phyloP scores from a whole-genome alignment of 2,113 vertebrate genomes.

The Oryzias javanicus region DNA sequence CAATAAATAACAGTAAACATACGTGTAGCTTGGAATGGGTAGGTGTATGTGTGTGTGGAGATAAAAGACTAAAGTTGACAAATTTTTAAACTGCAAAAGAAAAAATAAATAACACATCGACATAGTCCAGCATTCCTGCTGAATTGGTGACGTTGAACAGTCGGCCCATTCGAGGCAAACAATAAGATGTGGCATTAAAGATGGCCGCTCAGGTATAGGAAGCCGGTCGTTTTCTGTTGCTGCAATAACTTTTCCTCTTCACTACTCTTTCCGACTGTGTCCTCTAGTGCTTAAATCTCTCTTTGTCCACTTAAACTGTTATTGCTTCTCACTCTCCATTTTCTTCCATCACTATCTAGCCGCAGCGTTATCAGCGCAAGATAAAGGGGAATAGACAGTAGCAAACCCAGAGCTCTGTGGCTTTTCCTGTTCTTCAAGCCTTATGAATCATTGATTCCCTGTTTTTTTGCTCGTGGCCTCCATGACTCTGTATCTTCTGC shows the following conservation, averaged over 20 bases:
- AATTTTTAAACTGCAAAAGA: too few species aligned
- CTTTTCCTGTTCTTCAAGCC: constrained; percentile 43
- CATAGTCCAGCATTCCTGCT: constrained; percentile 27
- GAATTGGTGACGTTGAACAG: constrained; percentile 52
- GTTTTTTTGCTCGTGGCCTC: constrained; percentile 30
- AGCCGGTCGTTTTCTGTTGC: constrained; percentile 30
- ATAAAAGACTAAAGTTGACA: too few species aligned
- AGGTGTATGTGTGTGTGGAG: too few species aligned
- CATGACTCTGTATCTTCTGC: constrained; percentile 25
- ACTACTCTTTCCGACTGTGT: constrained; percentile 7
- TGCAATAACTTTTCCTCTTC: constrained; percentile 37
- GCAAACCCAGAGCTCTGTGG: constrained; percentile 16
- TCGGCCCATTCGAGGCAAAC: constrained; percentile 62
- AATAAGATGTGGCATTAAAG: constrained; percentile 64
- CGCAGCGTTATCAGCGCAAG: constrained; percentile 1
- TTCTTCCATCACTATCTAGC: neutral
- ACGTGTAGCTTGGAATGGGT: too few species aligned
- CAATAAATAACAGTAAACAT: too few species aligned
- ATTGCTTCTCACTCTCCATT: constrained; percentile 2
- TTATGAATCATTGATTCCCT: constrained; percentile 51
- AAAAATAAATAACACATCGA: too few species aligned
- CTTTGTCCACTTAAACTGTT: constrained; percentile 5
- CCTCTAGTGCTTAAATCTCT: constrained; percentile 17
- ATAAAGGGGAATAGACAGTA: constrained; percentile 1
- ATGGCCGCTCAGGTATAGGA: constrained; percentile 40